A percentile compares a stretch with the other conserved stretches of the same genome.
Conservation (phyloP, 2,113 vertebrate species). For the Eulacestoma nigropectus region DNA sequence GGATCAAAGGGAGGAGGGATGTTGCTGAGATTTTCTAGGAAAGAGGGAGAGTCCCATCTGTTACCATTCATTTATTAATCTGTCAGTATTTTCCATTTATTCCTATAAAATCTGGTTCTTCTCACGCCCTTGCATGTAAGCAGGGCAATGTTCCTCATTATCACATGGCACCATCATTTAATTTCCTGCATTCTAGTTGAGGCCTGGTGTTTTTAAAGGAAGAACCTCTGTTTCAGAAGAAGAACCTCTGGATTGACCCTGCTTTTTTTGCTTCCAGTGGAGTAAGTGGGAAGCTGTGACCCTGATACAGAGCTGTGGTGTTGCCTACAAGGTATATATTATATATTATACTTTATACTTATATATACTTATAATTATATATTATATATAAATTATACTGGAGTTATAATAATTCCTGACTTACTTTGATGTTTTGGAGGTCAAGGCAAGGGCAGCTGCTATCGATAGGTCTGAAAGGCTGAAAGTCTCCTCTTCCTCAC, state of each 20-base stretch:
- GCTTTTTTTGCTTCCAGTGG: neutral
- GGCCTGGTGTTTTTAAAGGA: neutral
- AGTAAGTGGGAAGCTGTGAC: neutral
- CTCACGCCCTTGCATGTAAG: neutral
- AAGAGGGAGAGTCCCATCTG: neutral
- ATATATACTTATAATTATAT: too few relatives aligned
- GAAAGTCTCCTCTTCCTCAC: conserved; percentile 73
- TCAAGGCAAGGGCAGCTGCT: conserved; percentile 73
- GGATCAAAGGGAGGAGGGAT: neutral
- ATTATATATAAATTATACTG: too few relatives aligned
- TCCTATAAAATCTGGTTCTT: neutral
- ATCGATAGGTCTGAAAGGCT: conserved; percentile 65
- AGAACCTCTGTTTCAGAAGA: neutral
- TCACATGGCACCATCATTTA: neutral
- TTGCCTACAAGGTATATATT: neutral
- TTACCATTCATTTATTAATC: neutral
- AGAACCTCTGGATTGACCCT: neutral
- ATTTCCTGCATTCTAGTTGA: neutral
- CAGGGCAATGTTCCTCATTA: neutral
- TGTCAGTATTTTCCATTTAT: neutral
- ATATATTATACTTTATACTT: too few relatives aligned
- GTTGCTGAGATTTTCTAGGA: neutral
- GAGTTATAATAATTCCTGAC: neutral
- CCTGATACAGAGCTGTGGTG: accelerated
- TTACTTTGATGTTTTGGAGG: conserved; percentile 48